Evolutionary conservation across 2,113 vertebrate genomes (phyloP), one percentile per base, ranked within the genome.

Genomic region (Ploceus nigricollis): DNA sequence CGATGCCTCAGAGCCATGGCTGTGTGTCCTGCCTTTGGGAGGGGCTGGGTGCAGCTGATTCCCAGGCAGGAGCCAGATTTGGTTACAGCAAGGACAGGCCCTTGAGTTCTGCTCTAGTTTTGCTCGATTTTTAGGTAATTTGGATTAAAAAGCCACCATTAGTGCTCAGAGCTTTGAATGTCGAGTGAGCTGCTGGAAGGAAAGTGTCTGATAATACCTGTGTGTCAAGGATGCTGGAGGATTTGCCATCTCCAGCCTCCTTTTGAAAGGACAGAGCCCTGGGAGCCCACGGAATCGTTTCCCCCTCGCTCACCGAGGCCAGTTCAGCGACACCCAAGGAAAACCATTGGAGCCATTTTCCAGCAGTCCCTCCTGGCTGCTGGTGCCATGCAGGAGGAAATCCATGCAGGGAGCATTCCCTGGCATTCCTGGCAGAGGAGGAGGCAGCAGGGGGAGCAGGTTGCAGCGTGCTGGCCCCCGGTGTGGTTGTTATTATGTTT

Each of bases 401-500:
- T 14, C n/a, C 69, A 80, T 40, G 28, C 80, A 58, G 57, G 31
- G 61, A 69, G 4, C 45, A 16, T 82, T 54, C 69, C 47, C 13
- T 40, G 94, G 87, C 70, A 39, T 17, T 53, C 48, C 80, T 65
- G 93, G 66, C 72, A 86, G 92, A 10, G n/a, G 22, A 45, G 58
- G 69, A 7, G 58, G 68, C 4, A 1, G 56, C 44, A 40, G 40
- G 79, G 61, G 79, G 50, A 91, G 57, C 95, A 96, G 92, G 96
- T 89, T 96, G 96, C 94, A 96, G 70, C 58, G 22, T 13, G 37
- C 91, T 56, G 82, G 87, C 88, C 91, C 82, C 37, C 75, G 73
- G 6, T 95, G 96, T 97, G 97, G 82, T 69, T 93, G 93, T 82
- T 91, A 10, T 95, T 96, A 91, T 21, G 76, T 69, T 95, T 97